Conservation (phyloP, 2,888 invertebrate species). For the Leucophenga maculata region DNA sequence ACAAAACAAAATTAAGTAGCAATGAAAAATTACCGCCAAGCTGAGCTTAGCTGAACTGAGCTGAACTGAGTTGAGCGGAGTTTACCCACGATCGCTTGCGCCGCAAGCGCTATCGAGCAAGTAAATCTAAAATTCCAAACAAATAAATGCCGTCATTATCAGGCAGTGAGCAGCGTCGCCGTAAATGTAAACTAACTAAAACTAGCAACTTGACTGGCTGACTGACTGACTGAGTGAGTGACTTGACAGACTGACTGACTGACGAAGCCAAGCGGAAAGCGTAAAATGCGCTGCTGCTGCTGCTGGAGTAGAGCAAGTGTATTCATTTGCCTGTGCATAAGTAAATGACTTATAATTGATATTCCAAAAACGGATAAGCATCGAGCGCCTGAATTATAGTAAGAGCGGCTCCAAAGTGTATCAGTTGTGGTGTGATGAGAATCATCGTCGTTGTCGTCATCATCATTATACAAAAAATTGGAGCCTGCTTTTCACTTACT, state of each 20-base stretch:
- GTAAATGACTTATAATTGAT: slow-evolving; percentile 66
- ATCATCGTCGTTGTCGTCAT: background rate
- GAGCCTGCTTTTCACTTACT: too few relatives aligned
- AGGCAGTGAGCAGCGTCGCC: background rate
- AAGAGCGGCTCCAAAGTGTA: too few relatives aligned
- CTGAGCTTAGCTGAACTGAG: slow-evolving; percentile 6
- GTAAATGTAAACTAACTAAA: too few relatives aligned
- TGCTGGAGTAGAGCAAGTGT: background rate
- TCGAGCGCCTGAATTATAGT: slow-evolving; percentile 14
- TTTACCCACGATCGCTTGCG: background rate
- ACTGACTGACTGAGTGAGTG: background rate
- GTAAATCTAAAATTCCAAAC: background rate
- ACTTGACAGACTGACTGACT: background rate
- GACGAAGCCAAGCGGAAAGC: slow-evolving; percentile 1
- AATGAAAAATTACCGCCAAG: slow-evolving; percentile 17
- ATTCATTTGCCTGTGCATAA: slow-evolving; percentile 44
- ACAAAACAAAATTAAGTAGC: background rate
- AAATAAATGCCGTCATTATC: slow-evolving; percentile 3
- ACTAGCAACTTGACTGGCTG: too few relatives aligned
- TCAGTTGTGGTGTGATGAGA: background rate
- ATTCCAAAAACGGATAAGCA: slow-evolving; percentile 65
- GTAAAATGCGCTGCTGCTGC: too few relatives aligned
- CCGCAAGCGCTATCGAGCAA: background rate
- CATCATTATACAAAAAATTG: slow-evolving; percentile 1
- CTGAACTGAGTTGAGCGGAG: slow-evolving; percentile 8